A percentile compares a stretch with the other conserved stretches of the same genome.
These are phyloP conservation scores for Smittia aterrima DNA, from an alignment of 2,888 invertebrate species.

Conservation along the genomic window DNA sequence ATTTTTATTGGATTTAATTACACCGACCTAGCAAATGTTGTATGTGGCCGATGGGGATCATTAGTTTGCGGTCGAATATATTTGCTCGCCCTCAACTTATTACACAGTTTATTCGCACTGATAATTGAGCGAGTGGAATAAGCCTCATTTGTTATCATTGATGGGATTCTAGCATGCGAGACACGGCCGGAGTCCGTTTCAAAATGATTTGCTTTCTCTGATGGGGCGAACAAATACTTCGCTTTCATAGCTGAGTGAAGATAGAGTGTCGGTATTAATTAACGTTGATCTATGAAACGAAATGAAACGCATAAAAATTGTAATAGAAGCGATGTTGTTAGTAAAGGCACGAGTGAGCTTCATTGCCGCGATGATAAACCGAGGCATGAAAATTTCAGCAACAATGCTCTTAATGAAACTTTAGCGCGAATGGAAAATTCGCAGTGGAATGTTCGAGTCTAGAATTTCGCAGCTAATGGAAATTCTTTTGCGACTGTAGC, in stretches of 20 bases:
- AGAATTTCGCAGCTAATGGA: no score
- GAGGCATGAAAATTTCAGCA: no score
- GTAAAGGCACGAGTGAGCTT: neutral
- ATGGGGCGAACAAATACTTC: neutral
- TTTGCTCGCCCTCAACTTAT: neutral
- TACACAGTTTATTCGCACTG: neutral
- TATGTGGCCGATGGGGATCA: slow-evolving; percentile 3
- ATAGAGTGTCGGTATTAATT: slow-evolving; percentile 10
- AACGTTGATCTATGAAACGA: neutral
- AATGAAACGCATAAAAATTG: neutral
- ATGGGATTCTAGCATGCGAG: slow-evolving; percentile 6
- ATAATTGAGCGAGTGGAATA: slow-evolving; percentile 4
- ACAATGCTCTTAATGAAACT: no score
- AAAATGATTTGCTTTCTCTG: neutral
- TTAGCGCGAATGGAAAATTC: no score
- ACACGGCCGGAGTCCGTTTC: neutral
- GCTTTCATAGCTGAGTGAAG: neutral
- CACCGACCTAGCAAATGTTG: slow-evolving; percentile 6
- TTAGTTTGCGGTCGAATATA: neutral
- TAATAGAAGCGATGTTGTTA: neutral
- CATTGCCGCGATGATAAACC: neutral
- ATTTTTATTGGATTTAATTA: slow-evolving; percentile 34
- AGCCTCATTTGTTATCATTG: slow-evolving; percentile 34
- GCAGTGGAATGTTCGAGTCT: no score
- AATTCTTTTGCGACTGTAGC: no score